Evolutionary conservation across 2,113 vertebrate species (phyloP).

Genomic region (Protomyctophum bolini): DNA sequence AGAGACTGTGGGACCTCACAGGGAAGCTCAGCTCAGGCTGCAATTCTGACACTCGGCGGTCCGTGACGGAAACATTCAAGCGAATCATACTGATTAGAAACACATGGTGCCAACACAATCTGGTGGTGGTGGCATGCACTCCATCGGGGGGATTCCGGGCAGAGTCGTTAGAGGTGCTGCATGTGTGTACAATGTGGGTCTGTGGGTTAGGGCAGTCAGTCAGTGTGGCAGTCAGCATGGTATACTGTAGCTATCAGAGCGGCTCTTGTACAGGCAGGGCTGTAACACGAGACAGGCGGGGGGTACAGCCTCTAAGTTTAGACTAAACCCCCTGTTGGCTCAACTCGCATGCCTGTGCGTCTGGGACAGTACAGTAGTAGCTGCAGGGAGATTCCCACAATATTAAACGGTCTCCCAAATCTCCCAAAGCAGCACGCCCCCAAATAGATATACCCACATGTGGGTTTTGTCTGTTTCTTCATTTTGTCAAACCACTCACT

Average conservation of each 20-base stretch:
- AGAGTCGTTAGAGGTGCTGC: constrained; percentile 19
- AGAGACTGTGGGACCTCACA: constrained; percentile 37
- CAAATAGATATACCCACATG: background rate
- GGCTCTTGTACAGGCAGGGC: constrained; percentile 15
- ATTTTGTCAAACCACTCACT: too few relatives aligned
- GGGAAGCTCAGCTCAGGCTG: constrained; percentile 22
- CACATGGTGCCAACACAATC: constrained; percentile 47
- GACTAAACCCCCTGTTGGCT: constrained; percentile 63
- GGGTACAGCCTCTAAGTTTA: constrained; percentile 76
- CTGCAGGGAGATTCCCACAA: constrained; percentile 68
- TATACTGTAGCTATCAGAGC: constrained; percentile 32
- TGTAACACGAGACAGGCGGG: constrained; percentile 72
- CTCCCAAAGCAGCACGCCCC: too few relatives aligned
- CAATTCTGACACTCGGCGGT: constrained; percentile 44
- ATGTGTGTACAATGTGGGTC: constrained; percentile 13
- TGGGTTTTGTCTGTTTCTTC: too few relatives aligned
- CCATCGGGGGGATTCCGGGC: background rate
- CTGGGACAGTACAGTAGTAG: constrained; percentile 50
- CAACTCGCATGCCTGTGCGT: constrained; percentile 59
- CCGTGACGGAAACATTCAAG: constrained; percentile 52
- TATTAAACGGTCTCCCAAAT: constrained; percentile 24
- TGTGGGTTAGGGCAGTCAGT: constrained; percentile 39
- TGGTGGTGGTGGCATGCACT: background rate
- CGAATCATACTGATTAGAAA: constrained; percentile 40
- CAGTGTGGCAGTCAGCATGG: background rate